Percentiles rank a stretch among this genome's conserved stretches.
These are phyloP conservation scores for Tachina grossa DNA, from an alignment of 2,888 invertebrate genomes.

Conservation along the genomic window DNA sequence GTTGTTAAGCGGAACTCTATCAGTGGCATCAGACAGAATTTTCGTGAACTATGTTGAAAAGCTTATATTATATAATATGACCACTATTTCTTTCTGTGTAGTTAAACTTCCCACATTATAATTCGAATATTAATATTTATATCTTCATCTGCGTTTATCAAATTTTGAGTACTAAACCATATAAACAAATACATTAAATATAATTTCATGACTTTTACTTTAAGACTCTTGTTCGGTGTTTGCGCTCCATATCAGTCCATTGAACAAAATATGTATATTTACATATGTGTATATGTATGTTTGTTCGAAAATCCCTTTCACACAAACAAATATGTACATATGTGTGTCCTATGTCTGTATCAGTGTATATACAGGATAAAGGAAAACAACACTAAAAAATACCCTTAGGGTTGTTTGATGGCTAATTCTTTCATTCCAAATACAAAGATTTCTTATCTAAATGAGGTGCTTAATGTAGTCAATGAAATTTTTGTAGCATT, in stretches of 20 bases:
- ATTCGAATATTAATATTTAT: neutral
- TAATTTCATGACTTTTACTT: conserved; percentile 36
- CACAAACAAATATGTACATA: neutral
- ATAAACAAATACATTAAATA: conserved; percentile 48
- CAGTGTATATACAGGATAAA: neutral
- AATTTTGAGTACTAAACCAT: conserved; percentile 5
- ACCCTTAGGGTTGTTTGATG: conserved; percentile 64
- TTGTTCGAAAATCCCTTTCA: conserved; percentile 50
- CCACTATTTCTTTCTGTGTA: neutral
- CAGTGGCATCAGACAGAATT: too few relatives aligned
- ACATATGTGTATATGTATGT: too few relatives aligned
- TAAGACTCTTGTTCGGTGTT: neutral
- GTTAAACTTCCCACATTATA: neutral
- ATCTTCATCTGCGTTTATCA: neutral
- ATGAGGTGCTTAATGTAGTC: conserved; percentile 68
- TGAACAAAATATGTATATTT: conserved; percentile 20
- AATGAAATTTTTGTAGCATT: conserved; percentile 42
- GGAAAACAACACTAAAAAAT: conserved; percentile 40
- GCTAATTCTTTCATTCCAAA: conserved; percentile 54
- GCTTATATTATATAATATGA: neutral
- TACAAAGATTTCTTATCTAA: conserved; percentile 67
- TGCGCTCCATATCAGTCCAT: neutral
- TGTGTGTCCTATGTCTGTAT: too few relatives aligned
- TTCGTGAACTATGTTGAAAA: too few relatives aligned
- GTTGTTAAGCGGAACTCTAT: too few relatives aligned